Conservation (phyloP, 2,113 vertebrate species). For the Propithecus coquereli region DNA sequence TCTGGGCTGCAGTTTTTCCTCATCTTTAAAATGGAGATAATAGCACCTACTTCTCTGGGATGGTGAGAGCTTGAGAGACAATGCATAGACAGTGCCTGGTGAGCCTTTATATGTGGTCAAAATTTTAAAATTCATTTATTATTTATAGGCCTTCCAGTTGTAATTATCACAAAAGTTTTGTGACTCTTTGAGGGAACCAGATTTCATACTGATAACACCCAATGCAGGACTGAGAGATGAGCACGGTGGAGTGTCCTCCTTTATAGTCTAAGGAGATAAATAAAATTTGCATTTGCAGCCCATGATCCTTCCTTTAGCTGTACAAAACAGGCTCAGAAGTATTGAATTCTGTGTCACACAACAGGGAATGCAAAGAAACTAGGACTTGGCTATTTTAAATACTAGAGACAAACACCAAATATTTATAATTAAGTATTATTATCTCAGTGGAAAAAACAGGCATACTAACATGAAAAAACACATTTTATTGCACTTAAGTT, state of each 20-base stretch:
- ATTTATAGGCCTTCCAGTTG: not conserved
- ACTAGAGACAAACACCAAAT: not conserved
- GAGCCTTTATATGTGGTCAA: not conserved
- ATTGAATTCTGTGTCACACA: not conserved
- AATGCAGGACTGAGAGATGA: not conserved
- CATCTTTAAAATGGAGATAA: not conserved
- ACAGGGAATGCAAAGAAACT: not conserved
- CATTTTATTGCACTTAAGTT: constrained; percentile 99
- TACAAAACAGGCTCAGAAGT: not conserved
- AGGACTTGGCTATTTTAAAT: not conserved
- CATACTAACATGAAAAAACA: constrained; percentile 99
- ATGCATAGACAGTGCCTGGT: not conserved
- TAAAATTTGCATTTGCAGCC: not conserved
- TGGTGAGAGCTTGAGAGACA: not conserved
- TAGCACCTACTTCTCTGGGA: not conserved
- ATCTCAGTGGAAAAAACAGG: constrained; percentile 82
- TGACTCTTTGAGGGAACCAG: not conserved
- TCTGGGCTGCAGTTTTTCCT: not conserved
- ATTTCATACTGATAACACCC: not conserved
- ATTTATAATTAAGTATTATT: constrained; percentile 10
- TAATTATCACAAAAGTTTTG: not conserved
- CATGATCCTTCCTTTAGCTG: not conserved
- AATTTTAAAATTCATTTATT: not conserved
- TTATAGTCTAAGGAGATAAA: not conserved
- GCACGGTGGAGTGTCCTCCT: not conserved